These are phyloP conservation scores for Lamprotornis superbus DNA, from an alignment of 2,113 vertebrate genomes.

Conservation along the genomic window DNA sequence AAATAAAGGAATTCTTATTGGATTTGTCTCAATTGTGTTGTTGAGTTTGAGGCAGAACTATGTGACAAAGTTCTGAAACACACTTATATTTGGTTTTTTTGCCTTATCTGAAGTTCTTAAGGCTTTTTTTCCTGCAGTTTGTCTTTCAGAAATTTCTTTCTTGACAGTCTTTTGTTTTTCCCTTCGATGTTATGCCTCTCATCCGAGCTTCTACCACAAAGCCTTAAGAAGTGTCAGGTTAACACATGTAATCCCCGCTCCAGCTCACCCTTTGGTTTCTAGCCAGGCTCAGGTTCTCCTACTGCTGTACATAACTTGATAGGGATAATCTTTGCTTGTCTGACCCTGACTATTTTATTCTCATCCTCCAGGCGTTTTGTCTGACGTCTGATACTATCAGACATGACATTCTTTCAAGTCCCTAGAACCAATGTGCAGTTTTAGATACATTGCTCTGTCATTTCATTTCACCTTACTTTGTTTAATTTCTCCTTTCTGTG, in stretches of 20 bases:
- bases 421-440: neutral
- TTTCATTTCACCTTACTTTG: neutral
- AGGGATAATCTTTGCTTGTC: neutral
- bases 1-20: neutral
- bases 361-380: neutral
- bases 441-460: neutral
- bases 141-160: neutral
- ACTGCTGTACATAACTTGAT: neutral
- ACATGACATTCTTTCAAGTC: neutral
- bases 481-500: neutral
- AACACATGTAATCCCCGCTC: neutral
- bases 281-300: neutral
- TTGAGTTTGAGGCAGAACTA: neutral
- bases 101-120: neutral
- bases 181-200: neutral
- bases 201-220: neutral
- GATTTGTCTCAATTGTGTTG: neutral
- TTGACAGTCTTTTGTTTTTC: neutral
- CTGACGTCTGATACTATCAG: neutral
- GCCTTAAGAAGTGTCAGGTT: neutral
- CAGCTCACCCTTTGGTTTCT: neutral
- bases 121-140: neutral
- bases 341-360: neutral
- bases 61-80: neutral
- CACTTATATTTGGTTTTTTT: neutral